These are phyloP conservation scores for Pelochelys cantorii DNA, from an alignment of 2,797 vertebrate species.

Conservation along the genomic window DNA sequence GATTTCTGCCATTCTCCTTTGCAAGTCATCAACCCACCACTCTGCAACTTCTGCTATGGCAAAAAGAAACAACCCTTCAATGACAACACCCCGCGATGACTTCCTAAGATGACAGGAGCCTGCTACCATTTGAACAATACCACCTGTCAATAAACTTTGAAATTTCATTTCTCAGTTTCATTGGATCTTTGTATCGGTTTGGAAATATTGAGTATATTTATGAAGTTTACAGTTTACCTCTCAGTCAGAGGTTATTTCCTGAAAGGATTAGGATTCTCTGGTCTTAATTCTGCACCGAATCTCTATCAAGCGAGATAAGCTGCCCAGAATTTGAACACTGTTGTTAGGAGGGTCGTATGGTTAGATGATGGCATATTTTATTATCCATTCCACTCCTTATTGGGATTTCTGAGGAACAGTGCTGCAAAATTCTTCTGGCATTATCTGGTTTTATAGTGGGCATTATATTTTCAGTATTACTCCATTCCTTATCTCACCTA, in stretches of 20 bases:
- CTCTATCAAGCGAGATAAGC: not conserved
- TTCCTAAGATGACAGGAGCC: not conserved
- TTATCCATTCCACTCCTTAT: not conserved
- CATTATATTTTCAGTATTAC: not conserved
- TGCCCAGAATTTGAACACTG: not conserved
- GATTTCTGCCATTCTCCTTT: not conserved
- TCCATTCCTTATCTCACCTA: not conserved
- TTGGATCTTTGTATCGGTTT: not conserved
- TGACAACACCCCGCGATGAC: not conserved
- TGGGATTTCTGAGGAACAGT: not conserved
- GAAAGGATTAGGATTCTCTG: not conserved
- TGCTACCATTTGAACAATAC: not conserved
- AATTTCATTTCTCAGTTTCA: not conserved
- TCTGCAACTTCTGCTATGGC: not conserved
- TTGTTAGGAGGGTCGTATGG: not conserved
- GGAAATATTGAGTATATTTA: not conserved
- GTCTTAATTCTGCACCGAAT: too few relatives aligned
- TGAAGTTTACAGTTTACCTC: too few relatives aligned
- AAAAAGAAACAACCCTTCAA: not conserved
- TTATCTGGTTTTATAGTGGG: not conserved
- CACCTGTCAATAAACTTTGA: not conserved
- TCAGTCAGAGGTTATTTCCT: not conserved
- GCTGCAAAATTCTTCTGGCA: not conserved
- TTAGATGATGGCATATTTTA: not conserved
- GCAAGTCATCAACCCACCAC: not conserved